Evolutionary conservation across 2,888 invertebrate species (phyloP).

Genomic region (Epiblema foenella): DNA sequence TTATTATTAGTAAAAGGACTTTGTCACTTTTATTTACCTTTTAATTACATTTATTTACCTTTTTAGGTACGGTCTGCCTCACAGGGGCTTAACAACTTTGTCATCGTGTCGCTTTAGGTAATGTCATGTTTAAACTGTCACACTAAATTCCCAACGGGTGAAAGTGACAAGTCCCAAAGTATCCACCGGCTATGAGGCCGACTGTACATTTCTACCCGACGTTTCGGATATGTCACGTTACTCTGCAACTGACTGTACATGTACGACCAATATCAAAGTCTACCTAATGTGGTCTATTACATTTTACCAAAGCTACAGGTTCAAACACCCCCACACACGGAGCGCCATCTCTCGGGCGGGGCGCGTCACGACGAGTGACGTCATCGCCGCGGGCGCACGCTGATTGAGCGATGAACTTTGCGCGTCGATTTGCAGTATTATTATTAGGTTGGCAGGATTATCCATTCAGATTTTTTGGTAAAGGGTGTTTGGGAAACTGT

Average conservation of each 20-base stretch:
- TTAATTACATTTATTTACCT: too few relatives aligned
- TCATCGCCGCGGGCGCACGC: conserved; percentile 67
- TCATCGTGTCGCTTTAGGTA: too few relatives aligned
- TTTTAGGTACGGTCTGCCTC: too few relatives aligned
- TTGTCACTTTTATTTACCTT: too few relatives aligned
- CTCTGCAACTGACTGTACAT: background rate
- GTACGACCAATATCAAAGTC: background rate
- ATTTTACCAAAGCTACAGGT: conserved; percentile 13
- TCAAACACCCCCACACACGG: conserved; percentile 42
- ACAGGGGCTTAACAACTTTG: too few relatives aligned
- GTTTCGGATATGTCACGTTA: too few relatives aligned
- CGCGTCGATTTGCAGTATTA: conserved; percentile 77
- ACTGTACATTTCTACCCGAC: too few relatives aligned
- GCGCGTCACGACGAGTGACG: conserved; percentile 77
- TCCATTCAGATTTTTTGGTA: conserved; percentile 73
- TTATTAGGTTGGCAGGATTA: conserved; percentile 75
- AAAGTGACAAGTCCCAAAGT: too few relatives aligned
- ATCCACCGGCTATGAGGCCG: too few relatives aligned
- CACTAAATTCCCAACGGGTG: too few relatives aligned
- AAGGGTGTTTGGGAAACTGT: conserved; percentile 55
- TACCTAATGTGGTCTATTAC: background rate
- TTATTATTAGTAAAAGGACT: too few relatives aligned
- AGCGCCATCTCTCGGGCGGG: conserved; percentile 76
- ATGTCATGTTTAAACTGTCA: too few relatives aligned
- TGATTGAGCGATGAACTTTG: conserved; percentile 83